Evolutionary conservation across 2,113 vertebrate genomes (phyloP), one percentile per base, ranked within the genome.

Genomic region (Bucco capensis): DNA sequence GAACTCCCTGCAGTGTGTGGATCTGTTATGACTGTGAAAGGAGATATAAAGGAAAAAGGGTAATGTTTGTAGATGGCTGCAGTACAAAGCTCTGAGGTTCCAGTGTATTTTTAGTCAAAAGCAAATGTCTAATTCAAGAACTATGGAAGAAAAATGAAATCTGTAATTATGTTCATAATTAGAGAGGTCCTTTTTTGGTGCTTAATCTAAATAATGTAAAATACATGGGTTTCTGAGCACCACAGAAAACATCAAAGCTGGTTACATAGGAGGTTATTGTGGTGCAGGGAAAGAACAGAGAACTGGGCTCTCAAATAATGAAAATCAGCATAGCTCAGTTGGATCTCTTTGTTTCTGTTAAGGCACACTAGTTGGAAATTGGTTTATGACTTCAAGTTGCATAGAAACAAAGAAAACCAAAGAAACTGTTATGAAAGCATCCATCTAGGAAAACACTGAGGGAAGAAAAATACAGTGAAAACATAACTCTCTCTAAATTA

Each of bases 371-470:
- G 19, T n/a, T 88, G 64, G 62, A 86, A 91, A 92, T 44, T 62
- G 35, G 17, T 81, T 94, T 83, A 75, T 83, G 73, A 61, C 49
- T 93, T 81, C 61, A 46, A 46, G 72, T 90, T 86, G 61, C 49
- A 42, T 46, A 54, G 83, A 90, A 92, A 88, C 88, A 90, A 78
- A 95, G 37, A 35, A 91, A 92, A 72, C 42, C n/a, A 61, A 64
- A 78, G 79, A 56, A 74, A 23, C 31, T 40, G 9, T 61, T 88
- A 42, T 12, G 49, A 81, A 95, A 69, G 37, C 46, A 81, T 49
- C 69, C 28, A 25, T 86, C 64, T 71, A 81, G n/a, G 69, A 88
- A 77, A 86, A 60, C 53, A 57, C 2, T 33, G 12, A 18, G 33
- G n/a, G 23, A 44, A 71, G 56, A 81, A 86, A 86, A 84, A 56